These are phyloP conservation scores for Porites cylindrica DNA, from an alignment of 92 coral and sea anemone genomes.

Conservation along the genomic window DNA sequence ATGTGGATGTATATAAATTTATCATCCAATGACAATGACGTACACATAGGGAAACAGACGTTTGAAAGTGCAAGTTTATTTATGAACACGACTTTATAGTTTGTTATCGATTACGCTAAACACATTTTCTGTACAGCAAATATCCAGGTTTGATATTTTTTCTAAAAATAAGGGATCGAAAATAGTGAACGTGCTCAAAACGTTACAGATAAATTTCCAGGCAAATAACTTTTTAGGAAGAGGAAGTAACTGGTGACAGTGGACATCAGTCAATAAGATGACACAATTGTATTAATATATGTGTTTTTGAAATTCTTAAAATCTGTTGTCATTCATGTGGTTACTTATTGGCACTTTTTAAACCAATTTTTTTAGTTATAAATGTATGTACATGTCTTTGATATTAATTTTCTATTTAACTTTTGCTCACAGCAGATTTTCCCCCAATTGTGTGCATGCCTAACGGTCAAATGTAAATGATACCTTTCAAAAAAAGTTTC, in stretches of 20 bases:
- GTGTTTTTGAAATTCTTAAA: neutral
- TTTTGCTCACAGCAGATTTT: too few relatives aligned
- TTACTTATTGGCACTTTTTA: neutral
- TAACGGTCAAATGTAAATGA: too few relatives aligned
- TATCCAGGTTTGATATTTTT: neutral
- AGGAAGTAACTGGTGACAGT: slow-evolving; percentile 11
- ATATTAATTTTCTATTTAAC: too few relatives aligned
- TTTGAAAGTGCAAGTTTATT: slow-evolving; percentile 31
- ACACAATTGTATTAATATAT: neutral
- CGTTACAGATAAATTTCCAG: neutral
- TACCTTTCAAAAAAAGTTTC: too few relatives aligned
- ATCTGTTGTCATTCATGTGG: neutral
- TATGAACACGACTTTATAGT: neutral
- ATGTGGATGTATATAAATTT: neutral
- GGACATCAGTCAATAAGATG: neutral
- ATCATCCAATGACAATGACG: neutral
- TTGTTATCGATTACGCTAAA: neutral
- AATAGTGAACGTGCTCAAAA: neutral
- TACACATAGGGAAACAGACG: neutral
- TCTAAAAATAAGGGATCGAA: neutral
- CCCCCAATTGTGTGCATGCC: too few relatives aligned
- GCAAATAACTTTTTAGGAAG: neutral
- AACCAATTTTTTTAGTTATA: neutral
- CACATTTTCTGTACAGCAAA: neutral
- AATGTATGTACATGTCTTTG: too few relatives aligned